Conservation (phyloP, 2,888 invertebrate species). For the Magallana nippona region DNA sequence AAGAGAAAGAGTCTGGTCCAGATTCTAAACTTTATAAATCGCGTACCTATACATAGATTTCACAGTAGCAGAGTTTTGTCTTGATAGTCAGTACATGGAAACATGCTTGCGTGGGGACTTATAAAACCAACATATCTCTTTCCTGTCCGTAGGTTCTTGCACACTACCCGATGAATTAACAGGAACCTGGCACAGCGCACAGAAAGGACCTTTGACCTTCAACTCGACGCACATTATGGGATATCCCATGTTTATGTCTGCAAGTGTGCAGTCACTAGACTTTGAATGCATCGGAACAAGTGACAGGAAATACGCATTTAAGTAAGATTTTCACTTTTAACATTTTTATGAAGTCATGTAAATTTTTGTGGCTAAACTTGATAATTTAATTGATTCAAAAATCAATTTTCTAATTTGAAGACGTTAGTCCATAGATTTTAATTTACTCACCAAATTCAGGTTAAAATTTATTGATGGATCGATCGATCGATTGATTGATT, state of each 20-base stretch:
- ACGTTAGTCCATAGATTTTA: no score
- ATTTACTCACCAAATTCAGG: not conserved
- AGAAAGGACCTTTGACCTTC: slow-evolving; percentile 17
- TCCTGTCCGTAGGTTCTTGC: not conserved
- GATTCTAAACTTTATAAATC: no score
- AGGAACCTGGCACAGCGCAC: slow-evolving; percentile 35
- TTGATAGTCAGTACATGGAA: no score
- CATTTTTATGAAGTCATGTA: not conserved
- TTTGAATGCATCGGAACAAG: slow-evolving; percentile 6
- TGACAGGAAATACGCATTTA: slow-evolving; percentile 23
- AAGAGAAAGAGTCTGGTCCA: no score
- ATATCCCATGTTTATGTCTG: slow-evolving; percentile 35
- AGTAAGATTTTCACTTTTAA: slow-evolving; percentile 12
- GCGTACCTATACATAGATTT: no score
- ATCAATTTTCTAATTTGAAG: no score
- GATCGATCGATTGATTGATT: no score
- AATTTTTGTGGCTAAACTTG: not conserved
- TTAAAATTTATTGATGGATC: no score
- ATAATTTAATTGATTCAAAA: no score
- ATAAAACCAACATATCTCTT: not conserved
- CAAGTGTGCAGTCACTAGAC: not conserved
- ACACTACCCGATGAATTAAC: slow-evolving; percentile 33
- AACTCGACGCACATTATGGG: slow-evolving; percentile 29
- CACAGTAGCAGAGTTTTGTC: no score
- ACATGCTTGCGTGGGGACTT: no score